Percentiles rank a stretch among this genome's conserved stretches.
These are phyloP conservation scores for Trichoplusia ni DNA, from an alignment of 1,140 invertebrate species.

Conservation along the genomic window DNA sequence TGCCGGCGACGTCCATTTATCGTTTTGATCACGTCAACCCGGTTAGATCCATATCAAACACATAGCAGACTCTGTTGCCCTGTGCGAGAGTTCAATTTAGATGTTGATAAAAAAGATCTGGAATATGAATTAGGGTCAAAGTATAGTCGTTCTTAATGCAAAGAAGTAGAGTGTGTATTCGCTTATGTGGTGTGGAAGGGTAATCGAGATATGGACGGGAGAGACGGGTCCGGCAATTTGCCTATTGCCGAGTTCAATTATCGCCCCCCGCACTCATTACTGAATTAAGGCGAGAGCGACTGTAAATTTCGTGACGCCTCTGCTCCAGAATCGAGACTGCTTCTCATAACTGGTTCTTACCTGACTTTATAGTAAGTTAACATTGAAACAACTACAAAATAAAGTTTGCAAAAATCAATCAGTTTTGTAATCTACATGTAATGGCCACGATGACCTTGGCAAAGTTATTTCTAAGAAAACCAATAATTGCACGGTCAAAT, in stretches of 20 bases:
- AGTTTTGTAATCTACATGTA: not conserved
- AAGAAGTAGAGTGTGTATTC: conserved; percentile 46
- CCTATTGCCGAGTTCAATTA: conserved; percentile 78
- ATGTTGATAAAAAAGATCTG: conserved; percentile 43
- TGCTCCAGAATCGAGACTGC: conserved; percentile 60
- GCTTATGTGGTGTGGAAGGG: conserved; percentile 11
- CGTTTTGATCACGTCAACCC: conserved; percentile 45
- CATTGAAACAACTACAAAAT: not conserved
- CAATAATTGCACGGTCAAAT: no score
- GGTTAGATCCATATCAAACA: conserved; percentile 35
- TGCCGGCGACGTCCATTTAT: conserved; percentile 55
- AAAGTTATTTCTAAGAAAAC: no score
- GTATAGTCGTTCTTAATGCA: conserved; percentile 42
- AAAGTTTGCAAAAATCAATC: not conserved
- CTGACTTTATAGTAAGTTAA: conserved; percentile 37
- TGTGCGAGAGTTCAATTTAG: conserved; percentile 57
- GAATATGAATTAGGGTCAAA: conserved; percentile 27
- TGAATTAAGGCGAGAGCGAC: conserved; percentile 76
- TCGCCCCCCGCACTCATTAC: conserved; percentile 79
- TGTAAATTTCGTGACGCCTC: conserved; percentile 75
- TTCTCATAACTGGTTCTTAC: conserved; percentile 58
- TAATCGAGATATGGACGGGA: conserved; percentile 53
- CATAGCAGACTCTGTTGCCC: conserved; percentile 52
- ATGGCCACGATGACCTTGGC: no score
- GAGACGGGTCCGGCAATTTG: conserved; percentile 71